These are phyloP conservation scores for Gambelia wislizenii DNA, from an alignment of 2,797 vertebrate genomes.

Conservation along the genomic window DNA sequence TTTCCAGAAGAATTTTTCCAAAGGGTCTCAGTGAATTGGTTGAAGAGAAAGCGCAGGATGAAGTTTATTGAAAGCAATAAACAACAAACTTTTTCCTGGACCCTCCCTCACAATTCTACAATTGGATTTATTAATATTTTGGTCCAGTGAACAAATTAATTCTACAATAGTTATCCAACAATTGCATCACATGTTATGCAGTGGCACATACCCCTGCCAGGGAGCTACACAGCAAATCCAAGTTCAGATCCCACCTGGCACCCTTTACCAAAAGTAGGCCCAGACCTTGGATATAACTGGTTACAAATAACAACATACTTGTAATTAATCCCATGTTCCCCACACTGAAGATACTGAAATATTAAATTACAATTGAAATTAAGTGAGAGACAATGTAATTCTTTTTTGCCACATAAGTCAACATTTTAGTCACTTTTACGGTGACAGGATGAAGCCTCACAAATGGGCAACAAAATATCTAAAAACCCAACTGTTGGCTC, in stretches of 20 bases:
- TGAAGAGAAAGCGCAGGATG: slow-evolving; percentile 15
- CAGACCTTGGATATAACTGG: background rate
- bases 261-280: no score
- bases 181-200: background rate
- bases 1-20: slow-evolving; percentile 52
- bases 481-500: no score
- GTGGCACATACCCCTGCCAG: background rate
- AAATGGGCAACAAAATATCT: no score
- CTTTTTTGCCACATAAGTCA: no score
- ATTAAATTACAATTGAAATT: no score
- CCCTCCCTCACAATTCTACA: slow-evolving; percentile 12
- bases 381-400: no score
- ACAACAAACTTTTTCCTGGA: background rate
- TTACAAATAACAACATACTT: no score
- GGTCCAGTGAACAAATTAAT: background rate
- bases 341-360: no score
- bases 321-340: no score
- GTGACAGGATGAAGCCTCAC: no score
- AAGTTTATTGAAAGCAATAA: slow-evolving; percentile 8
- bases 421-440: no score
- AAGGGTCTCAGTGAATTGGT: slow-evolving; percentile 40
- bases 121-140: background rate
- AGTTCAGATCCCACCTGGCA: background rate
- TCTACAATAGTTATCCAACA: background rate
- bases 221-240: background rate